Percentiles rank a stretch among this genome's conserved stretches.
These are phyloP conservation scores for Caenorhabditis virilis DNA, from an alignment of 2,888 invertebrate genomes.

Conservation along the genomic window DNA sequence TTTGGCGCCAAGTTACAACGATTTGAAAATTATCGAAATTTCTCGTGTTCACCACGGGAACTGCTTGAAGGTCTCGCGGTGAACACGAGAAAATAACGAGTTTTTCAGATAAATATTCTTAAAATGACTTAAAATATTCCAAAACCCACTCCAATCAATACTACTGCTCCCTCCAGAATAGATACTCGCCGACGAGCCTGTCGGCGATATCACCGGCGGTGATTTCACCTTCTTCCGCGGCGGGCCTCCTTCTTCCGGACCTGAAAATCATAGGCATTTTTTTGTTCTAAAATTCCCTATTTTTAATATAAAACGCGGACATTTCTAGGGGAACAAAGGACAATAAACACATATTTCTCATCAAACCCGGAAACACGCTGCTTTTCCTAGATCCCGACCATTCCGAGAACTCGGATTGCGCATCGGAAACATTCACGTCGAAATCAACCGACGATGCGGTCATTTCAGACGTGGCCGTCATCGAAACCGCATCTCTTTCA, in stretches of 20 bases:
- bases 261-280: constrained; percentile 48
- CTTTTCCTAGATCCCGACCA: constrained; percentile 63
- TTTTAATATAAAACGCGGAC: not conserved
- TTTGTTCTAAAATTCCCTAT: not conserved
- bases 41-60: no score
- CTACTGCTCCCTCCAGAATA: constrained; percentile 67
- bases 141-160: constrained; percentile 63
- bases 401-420: constrained; percentile 66
- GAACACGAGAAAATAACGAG: constrained; percentile 1
- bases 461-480: constrained; percentile 48
- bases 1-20: no score
- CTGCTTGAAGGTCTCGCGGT: no score
- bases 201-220: constrained; percentile 69
- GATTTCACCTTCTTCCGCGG: constrained; percentile 69
- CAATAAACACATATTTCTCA: not conserved
- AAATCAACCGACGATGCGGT: constrained; percentile 49
- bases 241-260: constrained; percentile 69
- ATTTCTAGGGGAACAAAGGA: not conserved
- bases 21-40: no score
- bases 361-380: constrained; percentile 53
- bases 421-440: constrained; percentile 57
- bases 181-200: constrained; percentile 66
- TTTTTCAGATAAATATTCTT: not conserved
- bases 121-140: not conserved
- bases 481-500: constrained; percentile 51